phyloP scores from a whole-genome alignment of 2,113 vertebrate species.

The Scomber colias region DNA sequence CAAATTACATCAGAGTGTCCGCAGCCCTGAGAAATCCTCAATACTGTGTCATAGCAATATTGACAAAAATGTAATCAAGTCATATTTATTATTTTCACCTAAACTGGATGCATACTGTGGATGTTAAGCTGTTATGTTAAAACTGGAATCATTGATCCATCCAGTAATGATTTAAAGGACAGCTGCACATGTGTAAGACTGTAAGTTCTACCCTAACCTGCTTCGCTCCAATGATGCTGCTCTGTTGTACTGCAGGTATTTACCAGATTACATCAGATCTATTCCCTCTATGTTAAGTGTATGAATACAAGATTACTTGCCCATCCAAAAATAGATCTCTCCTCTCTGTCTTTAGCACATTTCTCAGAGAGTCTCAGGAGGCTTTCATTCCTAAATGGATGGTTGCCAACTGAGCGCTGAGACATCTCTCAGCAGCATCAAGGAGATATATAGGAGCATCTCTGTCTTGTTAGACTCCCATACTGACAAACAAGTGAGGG shows the following conservation, averaged over 20 bases:
- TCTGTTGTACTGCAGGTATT: slow-evolving; percentile 14
- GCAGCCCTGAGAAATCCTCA: slow-evolving; percentile 14
- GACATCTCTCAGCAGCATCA: slow-evolving; percentile 58
- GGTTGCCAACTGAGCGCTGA: slow-evolving; percentile 45
- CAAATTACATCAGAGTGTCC: slow-evolving; percentile 22
- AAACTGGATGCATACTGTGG: neutral
- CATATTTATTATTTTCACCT: neutral
- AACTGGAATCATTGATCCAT: neutral
- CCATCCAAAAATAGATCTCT: slow-evolving; percentile 62
- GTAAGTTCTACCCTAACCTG: slow-evolving; percentile 15
- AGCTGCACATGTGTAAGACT: neutral
- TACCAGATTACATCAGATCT: slow-evolving; percentile 43
- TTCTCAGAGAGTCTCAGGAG: slow-evolving; percentile 58
- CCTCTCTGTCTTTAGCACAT: slow-evolving; percentile 41
- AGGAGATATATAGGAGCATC: slow-evolving; percentile 24
- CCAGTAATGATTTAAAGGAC: neutral
- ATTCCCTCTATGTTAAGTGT: slow-evolving; percentile 34
- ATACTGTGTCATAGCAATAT: neutral
- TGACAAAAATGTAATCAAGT: neutral
- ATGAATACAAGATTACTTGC: slow-evolving; percentile 56
- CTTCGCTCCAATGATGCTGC: slow-evolving; percentile 26
- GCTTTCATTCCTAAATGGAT: slow-evolving; percentile 59
- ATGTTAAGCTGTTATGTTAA: slow-evolving; percentile 2
- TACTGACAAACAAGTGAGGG: slow-evolving; percentile 13
- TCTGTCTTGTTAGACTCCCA: slow-evolving; percentile 16